phyloP scores from a whole-genome alignment of 2,888 invertebrate genomes.

The Amblyjoppa fuscipennis region DNA sequence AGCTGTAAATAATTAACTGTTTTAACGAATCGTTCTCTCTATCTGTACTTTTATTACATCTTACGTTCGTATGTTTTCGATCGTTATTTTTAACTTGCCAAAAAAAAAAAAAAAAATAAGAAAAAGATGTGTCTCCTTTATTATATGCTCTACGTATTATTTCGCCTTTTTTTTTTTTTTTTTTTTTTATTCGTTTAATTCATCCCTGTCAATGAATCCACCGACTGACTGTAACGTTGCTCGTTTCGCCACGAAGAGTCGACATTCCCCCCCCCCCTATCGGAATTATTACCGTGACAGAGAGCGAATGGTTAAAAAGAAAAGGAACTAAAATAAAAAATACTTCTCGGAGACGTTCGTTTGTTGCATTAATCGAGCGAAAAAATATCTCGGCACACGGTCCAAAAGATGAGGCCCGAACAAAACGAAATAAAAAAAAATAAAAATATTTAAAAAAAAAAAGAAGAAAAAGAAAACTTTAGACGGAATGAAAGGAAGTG shows the following conservation, averaged over 20 bases:
- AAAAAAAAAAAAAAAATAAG: constrained; percentile 37
- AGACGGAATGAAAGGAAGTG: constrained; percentile 43
- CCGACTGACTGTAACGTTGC: constrained; percentile 32
- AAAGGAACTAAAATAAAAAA: constrained; percentile 8
- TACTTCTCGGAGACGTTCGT: constrained; percentile 46
- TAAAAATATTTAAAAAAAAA: constrained; percentile 28
- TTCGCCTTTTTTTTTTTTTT: constrained; percentile 3
- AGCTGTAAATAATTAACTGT: constrained; percentile 60
- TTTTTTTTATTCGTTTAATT: constrained; percentile 15
- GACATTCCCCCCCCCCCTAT: constrained; percentile 11
- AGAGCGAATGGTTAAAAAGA: constrained; percentile 51
- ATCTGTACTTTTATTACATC: constrained; percentile 39
- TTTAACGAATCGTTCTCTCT: constrained; percentile 45
- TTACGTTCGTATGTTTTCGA: constrained; percentile 29
- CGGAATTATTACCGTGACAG: constrained; percentile 63
- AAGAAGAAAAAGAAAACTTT: constrained; percentile 25
- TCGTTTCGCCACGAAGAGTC: constrained; percentile 44
- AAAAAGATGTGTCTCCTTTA: constrained; percentile 48
- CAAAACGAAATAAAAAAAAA: constrained; percentile 8
- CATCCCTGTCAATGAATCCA: constrained; percentile 21
- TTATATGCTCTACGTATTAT: constrained; percentile 44
- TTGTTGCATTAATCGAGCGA: constrained; percentile 35
- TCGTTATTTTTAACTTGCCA: constrained; percentile 27
- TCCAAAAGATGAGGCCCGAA: constrained; percentile 5
- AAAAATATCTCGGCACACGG: constrained; percentile 35